phyloP scores from a whole-genome alignment of 2,797 vertebrate genomes.

The Notoglanidium macrostoma region DNA sequence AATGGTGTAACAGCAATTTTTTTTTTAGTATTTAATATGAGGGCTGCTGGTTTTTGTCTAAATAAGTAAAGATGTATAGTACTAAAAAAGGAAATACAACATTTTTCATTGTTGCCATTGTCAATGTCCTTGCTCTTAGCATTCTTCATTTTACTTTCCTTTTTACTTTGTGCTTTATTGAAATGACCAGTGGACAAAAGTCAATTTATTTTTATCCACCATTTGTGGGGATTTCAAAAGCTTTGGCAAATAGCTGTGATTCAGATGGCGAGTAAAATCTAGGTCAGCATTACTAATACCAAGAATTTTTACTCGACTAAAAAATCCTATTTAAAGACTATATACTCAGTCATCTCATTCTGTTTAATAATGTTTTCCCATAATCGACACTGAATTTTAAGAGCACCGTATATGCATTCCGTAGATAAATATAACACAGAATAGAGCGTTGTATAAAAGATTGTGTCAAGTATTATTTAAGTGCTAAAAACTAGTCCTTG shows the following conservation, averaged over 20 bases:
- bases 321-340: not conserved
- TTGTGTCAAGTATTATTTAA: not conserved
- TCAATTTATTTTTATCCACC: not conserved
- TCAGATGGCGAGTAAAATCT: conserved; percentile 13
- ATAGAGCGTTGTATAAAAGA: not conserved
- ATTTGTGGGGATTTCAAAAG: conserved; percentile 7
- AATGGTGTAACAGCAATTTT: not conserved
- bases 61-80: not conserved
- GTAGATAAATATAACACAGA: not conserved
- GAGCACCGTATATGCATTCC: not conserved
- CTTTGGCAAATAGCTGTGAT: not conserved
- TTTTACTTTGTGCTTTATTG: not conserved
- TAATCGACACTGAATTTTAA: not conserved
- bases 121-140: not conserved
- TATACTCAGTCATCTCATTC: not conserved
- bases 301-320: conserved; percentile 39
- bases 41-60: not conserved
- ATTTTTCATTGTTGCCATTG: not conserved
- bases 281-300: conserved; percentile 20
- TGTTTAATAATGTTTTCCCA: not conserved
- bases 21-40: not conserved
- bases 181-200: not conserved
- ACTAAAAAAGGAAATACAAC: not conserved
- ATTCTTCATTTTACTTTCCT: not conserved
- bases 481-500: not conserved